A percentile compares a stretch with the other conserved stretches of the same genome.
phyloP scores from a whole-genome alignment of 2,888 invertebrate species.

The Andricus quercusramuli region DNA sequence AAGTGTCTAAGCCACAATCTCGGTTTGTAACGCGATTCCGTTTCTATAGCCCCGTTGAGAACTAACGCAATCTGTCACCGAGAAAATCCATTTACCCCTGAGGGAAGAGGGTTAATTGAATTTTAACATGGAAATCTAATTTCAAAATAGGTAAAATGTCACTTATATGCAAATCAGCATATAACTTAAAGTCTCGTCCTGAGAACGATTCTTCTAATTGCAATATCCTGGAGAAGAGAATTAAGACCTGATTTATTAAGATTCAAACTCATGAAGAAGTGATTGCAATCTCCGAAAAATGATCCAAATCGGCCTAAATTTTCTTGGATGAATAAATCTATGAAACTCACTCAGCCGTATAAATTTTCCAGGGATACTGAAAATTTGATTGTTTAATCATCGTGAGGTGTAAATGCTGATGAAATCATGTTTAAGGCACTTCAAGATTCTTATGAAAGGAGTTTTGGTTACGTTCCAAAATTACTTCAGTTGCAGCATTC shows the following conservation, averaged over 20 bases:
- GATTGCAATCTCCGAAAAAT: background rate
- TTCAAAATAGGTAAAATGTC: background rate
- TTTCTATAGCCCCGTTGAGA: constrained; percentile 10
- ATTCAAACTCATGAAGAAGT: background rate
- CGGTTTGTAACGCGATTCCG: constrained; percentile 1
- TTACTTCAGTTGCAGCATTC: background rate
- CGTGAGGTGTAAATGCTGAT: background rate
- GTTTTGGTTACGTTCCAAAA: background rate
- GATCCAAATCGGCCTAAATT: background rate
- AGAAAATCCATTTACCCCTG: constrained; percentile 4
- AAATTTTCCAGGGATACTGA: background rate
- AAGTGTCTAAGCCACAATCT: constrained; percentile 23
- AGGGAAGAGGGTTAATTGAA: constrained; percentile 1
- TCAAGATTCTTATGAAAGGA: background rate
- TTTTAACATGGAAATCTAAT: constrained; percentile 15
- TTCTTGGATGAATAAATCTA: background rate
- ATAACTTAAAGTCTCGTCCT: background rate
- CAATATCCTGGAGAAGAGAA: background rate
- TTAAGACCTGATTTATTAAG: background rate
- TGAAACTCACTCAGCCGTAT: background rate
- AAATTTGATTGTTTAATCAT: background rate
- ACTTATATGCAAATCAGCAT: background rate
- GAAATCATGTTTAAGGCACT: background rate
- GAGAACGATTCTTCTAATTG: background rate
- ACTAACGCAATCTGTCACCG: constrained; percentile 3